A percentile compares a stretch with the other conserved stretches of the same genome.
phyloP scores from a whole-genome alignment of 2,888 invertebrate genomes.

The Erpobdella octoculata region DNA sequence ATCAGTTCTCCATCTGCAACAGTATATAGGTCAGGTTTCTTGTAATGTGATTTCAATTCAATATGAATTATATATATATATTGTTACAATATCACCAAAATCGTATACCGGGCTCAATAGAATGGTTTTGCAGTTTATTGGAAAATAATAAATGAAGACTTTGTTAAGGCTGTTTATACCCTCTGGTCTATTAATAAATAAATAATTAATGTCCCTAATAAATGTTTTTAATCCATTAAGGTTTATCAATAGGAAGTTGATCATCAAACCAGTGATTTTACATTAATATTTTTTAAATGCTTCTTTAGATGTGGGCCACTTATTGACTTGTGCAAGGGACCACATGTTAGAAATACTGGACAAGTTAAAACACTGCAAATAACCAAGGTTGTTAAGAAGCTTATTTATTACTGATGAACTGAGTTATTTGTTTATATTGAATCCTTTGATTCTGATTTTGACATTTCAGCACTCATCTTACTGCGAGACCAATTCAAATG shows the following conservation, averaged over 20 bases:
- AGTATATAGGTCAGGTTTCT: slow-evolving; percentile 69
- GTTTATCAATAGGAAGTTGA: too few relatives aligned
- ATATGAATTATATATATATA: background rate
- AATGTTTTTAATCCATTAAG: too few relatives aligned
- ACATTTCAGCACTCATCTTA: slow-evolving; percentile 64
- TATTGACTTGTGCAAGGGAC: slow-evolving; percentile 92
- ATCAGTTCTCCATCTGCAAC: slow-evolving; percentile 86
- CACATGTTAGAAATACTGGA: slow-evolving; percentile 93
- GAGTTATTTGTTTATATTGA: too few relatives aligned
- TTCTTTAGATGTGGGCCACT: slow-evolving; percentile 71
- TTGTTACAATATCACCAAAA: too few relatives aligned
- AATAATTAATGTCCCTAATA: too few relatives aligned
- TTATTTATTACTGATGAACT: too few relatives aligned
- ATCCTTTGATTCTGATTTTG: background rate
- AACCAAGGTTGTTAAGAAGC: slow-evolving; percentile 75
- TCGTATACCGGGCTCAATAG: too few relatives aligned
- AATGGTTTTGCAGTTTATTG: too few relatives aligned
- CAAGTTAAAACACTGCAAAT: slow-evolving; percentile 87
- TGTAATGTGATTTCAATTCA: too few relatives aligned
- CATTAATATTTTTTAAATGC: background rate
- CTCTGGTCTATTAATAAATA: too few relatives aligned
- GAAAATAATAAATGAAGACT: too few relatives aligned
- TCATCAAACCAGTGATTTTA: background rate
- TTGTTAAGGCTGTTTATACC: too few relatives aligned
- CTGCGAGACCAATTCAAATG: slow-evolving; percentile 92